Evolutionary conservation across 2,888 invertebrate species (phyloP).

Genomic region (Parascotia fuliginaria): DNA sequence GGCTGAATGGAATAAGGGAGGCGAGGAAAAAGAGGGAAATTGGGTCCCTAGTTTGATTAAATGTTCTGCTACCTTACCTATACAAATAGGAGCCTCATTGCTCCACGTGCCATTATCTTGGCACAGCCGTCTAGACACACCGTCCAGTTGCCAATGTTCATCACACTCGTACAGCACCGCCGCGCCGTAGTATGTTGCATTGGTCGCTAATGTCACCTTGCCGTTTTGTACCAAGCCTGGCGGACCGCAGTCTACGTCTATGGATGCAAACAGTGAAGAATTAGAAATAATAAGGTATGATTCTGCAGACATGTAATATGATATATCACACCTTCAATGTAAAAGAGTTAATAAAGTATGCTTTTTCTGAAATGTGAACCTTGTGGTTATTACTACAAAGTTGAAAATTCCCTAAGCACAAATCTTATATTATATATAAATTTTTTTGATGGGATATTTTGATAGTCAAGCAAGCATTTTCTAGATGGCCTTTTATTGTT

Average conservation of each 20-base stretch:
- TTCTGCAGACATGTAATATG: too few relatives aligned
- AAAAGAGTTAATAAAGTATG: too few relatives aligned
- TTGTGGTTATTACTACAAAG: too few relatives aligned
- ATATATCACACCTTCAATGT: too few relatives aligned
- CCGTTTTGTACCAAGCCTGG: conserved; percentile 91
- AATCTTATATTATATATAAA: too few relatives aligned
- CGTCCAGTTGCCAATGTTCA: conserved; percentile 92
- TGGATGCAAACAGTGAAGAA: neutral
- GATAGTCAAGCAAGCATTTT: too few relatives aligned
- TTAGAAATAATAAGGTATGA: neutral
- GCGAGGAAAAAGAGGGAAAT: too few relatives aligned
- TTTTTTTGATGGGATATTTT: too few relatives aligned
- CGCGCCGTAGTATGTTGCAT: conserved; percentile 95
- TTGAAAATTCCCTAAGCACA: too few relatives aligned
- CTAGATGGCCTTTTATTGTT: too few relatives aligned
- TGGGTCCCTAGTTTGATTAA: neutral
- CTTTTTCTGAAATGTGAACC: too few relatives aligned
- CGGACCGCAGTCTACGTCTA: conserved; percentile 94
- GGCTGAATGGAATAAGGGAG: too few relatives aligned
- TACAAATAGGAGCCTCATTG: conserved; percentile 92
- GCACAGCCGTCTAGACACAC: conserved; percentile 93
- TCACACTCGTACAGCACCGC: conserved; percentile 94
- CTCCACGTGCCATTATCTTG: conserved; percentile 97
- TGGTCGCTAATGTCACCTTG: conserved; percentile 92
- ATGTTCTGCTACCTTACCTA: conserved; percentile 79